Conservation (phyloP, 2,113 vertebrate genomes). For the Oxyruncus cristatus region DNA sequence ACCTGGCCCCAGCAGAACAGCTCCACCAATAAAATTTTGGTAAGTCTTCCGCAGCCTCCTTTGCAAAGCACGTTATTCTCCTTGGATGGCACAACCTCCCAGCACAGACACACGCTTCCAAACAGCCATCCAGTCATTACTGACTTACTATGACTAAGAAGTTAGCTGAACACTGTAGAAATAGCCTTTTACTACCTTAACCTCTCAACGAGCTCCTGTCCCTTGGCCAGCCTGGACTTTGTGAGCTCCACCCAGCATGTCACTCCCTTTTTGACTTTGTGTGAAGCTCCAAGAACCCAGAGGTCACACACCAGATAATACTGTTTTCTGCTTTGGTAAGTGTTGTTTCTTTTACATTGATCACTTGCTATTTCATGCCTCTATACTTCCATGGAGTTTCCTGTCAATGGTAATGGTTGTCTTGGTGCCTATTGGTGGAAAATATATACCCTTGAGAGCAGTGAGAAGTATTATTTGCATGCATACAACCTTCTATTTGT, state of each 20-base stretch:
- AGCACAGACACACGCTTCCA: rapidly evolving
- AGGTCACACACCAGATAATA: background rate
- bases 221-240: background rate
- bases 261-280: background rate
- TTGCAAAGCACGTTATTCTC: background rate
- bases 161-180: background rate
- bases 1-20: background rate
- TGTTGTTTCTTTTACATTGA: background rate
- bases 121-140: background rate
- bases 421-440: background rate
- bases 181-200: background rate
- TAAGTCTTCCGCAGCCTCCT: background rate
- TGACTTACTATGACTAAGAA: background rate
- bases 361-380: background rate
- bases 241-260: background rate
- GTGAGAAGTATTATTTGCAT: background rate
- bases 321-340: background rate
- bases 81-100: background rate
- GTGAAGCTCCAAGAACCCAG: background rate
- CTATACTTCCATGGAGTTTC: background rate
- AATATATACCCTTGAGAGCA: background rate
- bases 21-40: rapidly evolving
- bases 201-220: background rate
- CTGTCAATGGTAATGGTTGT: background rate
- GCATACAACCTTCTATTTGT: background rate